Evolutionary conservation across 1,140 invertebrate genomes (phyloP).

Genomic region (Euschistus heros): DNA sequence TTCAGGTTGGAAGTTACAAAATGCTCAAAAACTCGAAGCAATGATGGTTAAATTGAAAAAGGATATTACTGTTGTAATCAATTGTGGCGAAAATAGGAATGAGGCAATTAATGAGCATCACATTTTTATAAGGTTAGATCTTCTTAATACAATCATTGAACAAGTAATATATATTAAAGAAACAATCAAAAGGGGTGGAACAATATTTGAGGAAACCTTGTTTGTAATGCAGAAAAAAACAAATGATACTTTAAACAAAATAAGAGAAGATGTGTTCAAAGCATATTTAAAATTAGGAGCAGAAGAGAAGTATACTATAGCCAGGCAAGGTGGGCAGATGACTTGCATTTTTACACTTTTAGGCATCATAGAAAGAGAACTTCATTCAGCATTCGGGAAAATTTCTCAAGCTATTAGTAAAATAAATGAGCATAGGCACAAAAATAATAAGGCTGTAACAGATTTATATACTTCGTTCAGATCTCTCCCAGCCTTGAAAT

Average conservation of each 20-base stretch:
- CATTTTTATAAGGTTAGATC: too few species aligned
- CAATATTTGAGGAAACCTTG: background rate
- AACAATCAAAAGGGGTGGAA: background rate
- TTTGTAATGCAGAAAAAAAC: background rate
- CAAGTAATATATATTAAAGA: too few species aligned
- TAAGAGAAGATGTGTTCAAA: slow-evolving; percentile 7
- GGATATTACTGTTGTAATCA: background rate
- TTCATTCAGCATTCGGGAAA: background rate
- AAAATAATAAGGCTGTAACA: too few species aligned
- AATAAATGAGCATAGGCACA: background rate
- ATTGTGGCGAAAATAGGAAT: background rate
- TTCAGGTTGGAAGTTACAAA: background rate
- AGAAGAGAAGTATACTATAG: background rate
- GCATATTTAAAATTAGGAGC: background rate
- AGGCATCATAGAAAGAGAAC: slow-evolving; percentile 3
- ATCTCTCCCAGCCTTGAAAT: background rate
- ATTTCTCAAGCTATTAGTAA: background rate
- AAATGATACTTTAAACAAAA: background rate
- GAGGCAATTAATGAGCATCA: background rate
- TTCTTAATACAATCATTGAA: too few species aligned
- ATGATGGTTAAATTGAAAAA: background rate
- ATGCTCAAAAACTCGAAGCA: background rate
- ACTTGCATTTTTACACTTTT: background rate
- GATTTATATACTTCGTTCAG: too few species aligned
- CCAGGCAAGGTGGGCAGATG: background rate